phyloP scores from a whole-genome alignment of 2,797 vertebrate species.

The Peromyscus eremicus region DNA sequence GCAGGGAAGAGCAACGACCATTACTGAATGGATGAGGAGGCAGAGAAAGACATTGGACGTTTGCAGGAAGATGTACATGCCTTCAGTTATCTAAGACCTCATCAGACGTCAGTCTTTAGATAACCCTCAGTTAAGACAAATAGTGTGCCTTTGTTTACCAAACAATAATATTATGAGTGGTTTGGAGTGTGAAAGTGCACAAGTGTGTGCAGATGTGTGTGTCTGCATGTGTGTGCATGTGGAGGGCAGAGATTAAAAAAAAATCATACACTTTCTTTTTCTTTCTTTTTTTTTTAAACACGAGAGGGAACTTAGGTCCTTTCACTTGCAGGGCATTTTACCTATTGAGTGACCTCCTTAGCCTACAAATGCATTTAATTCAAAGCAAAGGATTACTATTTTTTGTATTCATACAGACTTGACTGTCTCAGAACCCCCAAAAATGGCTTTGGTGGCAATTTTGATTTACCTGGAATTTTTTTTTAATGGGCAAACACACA shows the following conservation, averaged over 20 bases:
- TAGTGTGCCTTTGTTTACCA: background rate
- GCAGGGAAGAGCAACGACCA: constrained; percentile 51
- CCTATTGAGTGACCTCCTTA: background rate
- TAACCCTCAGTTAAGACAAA: background rate
- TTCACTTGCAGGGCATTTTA: background rate
- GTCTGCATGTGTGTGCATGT: background rate
- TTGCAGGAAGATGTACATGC: background rate
- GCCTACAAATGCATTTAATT: background rate
- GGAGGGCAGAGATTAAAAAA: background rate
- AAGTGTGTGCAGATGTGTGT: background rate
- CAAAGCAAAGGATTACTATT: background rate
- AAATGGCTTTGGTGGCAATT: constrained; percentile 14
- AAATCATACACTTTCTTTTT: background rate
- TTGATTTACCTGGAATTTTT: constrained; percentile 5
- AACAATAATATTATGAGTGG: background rate
- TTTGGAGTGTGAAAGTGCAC: background rate
- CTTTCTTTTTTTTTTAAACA: background rate
- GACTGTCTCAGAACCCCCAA: background rate
- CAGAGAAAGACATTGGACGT: constrained; percentile 28
- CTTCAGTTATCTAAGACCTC: constrained; percentile 16
- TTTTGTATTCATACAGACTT: constrained; percentile 37
- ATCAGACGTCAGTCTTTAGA: background rate
- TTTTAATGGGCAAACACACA: background rate
- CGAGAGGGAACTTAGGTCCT: background rate
- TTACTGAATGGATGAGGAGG: constrained; percentile 26